phyloP scores from a whole-genome alignment of 2,888 invertebrate genomes.

The Mechanitis mazaeus region DNA sequence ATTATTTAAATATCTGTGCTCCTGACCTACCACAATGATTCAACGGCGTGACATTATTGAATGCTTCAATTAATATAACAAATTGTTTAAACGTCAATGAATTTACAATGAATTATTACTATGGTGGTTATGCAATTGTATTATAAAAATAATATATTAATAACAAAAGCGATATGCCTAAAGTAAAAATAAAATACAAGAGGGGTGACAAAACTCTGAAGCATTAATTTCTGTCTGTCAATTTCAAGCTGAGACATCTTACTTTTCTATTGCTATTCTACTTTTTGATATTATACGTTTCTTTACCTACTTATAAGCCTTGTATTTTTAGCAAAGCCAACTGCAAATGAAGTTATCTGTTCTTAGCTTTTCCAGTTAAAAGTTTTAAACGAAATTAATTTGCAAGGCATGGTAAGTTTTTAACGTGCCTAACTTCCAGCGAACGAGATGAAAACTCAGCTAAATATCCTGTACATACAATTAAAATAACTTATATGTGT shows the following conservation, averaged over 20 bases:
- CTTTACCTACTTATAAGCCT: constrained; percentile 17
- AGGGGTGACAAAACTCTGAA: background rate
- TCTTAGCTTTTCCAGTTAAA: constrained; percentile 39
- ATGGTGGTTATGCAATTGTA: no score
- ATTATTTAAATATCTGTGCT: constrained; percentile 1
- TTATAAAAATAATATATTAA: no score
- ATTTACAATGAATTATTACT: constrained; percentile 4
- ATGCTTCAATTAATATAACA: constrained; percentile 22
- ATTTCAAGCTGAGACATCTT: no score
- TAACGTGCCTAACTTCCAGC: constrained; percentile 33
- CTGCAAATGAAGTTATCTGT: constrained; percentile 46
- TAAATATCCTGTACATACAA: constrained; percentile 20
- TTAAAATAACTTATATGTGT: constrained; percentile 15
- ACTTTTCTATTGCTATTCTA: no score
- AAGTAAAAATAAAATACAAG: no score
- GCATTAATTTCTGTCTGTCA: background rate
- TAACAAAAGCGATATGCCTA: no score
- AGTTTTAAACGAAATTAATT: constrained; percentile 58
- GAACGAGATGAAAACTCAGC: constrained; percentile 22
- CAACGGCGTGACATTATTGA: constrained; percentile 18
- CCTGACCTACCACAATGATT: constrained; percentile 10
- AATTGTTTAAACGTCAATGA: constrained; percentile 22
- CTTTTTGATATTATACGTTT: constrained; percentile 3
- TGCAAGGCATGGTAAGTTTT: constrained; percentile 47
- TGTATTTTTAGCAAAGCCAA: constrained; percentile 33